phyloP scores from a whole-genome alignment of 2,797 vertebrate genomes.

The Centroberyx gerrardi region DNA sequence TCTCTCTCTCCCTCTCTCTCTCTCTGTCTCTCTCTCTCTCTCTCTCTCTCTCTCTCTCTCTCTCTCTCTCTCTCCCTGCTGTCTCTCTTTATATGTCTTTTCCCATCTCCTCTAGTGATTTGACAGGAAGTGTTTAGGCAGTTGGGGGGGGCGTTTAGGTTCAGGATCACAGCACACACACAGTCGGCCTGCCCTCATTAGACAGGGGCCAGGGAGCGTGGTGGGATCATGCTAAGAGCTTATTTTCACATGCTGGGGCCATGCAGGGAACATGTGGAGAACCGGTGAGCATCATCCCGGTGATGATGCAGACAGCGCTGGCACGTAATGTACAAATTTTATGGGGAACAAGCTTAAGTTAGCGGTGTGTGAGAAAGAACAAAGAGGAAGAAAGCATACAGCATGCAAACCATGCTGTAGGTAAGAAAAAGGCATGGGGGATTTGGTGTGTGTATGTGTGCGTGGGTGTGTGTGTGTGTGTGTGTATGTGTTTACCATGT shows the following conservation, averaged over 20 bases:
- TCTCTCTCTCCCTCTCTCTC: background rate
- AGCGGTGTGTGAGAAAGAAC: constrained; percentile 4
- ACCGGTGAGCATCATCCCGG: background rate
- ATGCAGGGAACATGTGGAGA: constrained; percentile 32
- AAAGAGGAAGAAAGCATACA: background rate
- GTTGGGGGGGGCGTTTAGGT: constrained; percentile 4
- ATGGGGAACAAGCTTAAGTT: constrained; percentile 23
- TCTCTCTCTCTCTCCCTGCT: too few species aligned
- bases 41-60: background rate
- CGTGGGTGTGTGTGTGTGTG: background rate
- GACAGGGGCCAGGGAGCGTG: constrained; percentile 59
- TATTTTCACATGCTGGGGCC: constrained; percentile 61
- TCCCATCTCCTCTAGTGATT: constrained; percentile 4
- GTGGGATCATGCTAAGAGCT: constrained; percentile 70
- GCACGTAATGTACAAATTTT: constrained; percentile 31
- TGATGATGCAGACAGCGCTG: background rate
- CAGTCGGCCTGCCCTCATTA: constrained; percentile 62
- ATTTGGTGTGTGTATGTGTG: background rate
- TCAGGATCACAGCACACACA: constrained; percentile 12
- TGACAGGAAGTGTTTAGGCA: constrained; percentile 20
- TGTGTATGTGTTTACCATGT: too few species aligned
- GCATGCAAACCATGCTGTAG: too few species aligned
- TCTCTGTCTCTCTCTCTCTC: background rate
- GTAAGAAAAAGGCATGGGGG: background rate
- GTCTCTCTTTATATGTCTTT: too few species aligned